Conservation (phyloP, 2,113 vertebrate species). For the Esox niger region DNA sequence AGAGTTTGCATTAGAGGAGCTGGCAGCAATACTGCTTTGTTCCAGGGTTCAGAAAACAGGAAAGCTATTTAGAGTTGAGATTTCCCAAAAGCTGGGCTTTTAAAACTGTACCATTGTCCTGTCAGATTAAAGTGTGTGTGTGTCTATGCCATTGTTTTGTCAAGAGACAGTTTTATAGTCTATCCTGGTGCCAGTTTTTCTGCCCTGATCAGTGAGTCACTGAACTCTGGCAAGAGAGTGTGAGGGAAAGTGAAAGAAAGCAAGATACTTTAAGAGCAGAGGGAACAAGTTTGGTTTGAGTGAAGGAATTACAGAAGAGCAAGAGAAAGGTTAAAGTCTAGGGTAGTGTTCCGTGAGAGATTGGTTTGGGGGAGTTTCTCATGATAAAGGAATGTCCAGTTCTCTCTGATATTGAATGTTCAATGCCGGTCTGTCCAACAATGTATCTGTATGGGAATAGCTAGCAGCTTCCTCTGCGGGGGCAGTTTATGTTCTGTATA, state of each 20-base stretch:
- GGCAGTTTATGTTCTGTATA: neutral
- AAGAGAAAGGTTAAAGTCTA: neutral
- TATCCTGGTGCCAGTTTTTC: conserved; percentile 1
- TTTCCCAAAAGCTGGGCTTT: conserved; percentile 21
- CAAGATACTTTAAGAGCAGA: no score
- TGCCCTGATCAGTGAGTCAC: conserved; percentile 25
- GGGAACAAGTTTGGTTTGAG: neutral
- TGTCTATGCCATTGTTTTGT: no score
- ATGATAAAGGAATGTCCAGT: neutral
- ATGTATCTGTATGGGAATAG: conserved; percentile 13
- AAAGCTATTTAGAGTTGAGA: conserved; percentile 34
- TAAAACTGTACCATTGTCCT: conserved; percentile 45
- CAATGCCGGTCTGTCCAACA: neutral
- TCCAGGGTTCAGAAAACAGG: conserved; percentile 47
- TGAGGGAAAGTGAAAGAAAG: neutral
- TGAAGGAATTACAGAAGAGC: conserved; percentile 25
- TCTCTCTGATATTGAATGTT: conserved; percentile 30
- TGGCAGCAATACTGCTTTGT: no score
- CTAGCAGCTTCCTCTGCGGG: neutral
- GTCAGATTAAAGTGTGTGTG: conserved; percentile 45
- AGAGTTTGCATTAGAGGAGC: conserved; percentile 9
- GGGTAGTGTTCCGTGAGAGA: neutral
- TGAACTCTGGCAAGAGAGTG: neutral
- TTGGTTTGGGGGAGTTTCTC: conserved; percentile 8
- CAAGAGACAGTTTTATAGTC: conserved; percentile 48